Evolutionary conservation across 1,140 invertebrate genomes (phyloP), one percentile per base, ranked within the genome.

Genomic region (Cyclargus thomasi): DNA sequence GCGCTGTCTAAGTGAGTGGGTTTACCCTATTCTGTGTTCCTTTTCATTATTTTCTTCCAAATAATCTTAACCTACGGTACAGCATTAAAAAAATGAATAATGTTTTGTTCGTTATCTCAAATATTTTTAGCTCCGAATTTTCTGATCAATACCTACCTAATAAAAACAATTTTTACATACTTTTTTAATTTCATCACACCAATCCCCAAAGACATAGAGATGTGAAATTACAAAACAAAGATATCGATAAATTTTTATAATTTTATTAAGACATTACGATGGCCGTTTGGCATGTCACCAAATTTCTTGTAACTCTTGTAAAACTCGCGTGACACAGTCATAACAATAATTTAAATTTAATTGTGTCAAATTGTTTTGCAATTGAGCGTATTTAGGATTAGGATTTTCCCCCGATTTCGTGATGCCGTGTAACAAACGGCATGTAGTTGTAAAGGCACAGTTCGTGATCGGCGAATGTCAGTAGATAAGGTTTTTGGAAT

Each of bases 371-470:
- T 64, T 64, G 10, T 53, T 39, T 4, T 20, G 8, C 2, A 22
- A 16, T 47, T 47, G 7, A 16, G 11, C 8, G 36, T 55, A 17
- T 59, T 57, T 59, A 20, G 53, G 10, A 66, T n/a, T 59, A 18
- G 23, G 53, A 57, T 66, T 55, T 86, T 88, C 85, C 82, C 83
- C 85, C 76, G 67, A 74, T 77, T 82, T 80, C 79, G 79, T 80
- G 78, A 82, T 83, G 83, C 81, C 67, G 75, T 73, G 77, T 79
- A 74, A 82, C 77, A 82, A 86, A 86, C 86, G 83, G 80, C 79
- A 86, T 80, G 76, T 74, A 65, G 71, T 82, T 86, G 83, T 81
- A 88, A 88, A 88, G 85, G 85, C 78, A 78, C 79, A 69, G 70
- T 77, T 90, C 87, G 85, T 88, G 87, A 88, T 80, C 77, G 68